phyloP scores from a whole-genome alignment of 2,113 vertebrate species.

The Pterocles burchelli region DNA sequence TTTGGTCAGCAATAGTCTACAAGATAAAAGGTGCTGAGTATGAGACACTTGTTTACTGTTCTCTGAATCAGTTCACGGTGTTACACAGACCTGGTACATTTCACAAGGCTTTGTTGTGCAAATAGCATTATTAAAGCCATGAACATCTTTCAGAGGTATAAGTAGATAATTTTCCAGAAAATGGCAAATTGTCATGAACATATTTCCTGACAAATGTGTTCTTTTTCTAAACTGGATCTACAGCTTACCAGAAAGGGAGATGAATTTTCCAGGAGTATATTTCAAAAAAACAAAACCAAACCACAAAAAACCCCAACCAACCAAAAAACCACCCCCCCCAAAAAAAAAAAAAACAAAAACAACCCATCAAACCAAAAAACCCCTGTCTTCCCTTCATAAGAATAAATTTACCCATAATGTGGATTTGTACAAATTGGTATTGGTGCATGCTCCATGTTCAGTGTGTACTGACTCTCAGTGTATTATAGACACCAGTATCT shows the following conservation, averaged over 20 bases:
- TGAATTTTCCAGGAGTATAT: not conserved
- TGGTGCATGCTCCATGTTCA: not conserved
- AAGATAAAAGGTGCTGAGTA: not conserved
- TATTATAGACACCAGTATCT: not conserved
- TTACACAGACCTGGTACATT: not conserved
- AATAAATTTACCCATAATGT: not conserved
- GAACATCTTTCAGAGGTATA: not conserved
- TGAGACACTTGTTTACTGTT: not conserved
- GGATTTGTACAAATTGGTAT: not conserved
- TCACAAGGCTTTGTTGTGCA: not conserved
- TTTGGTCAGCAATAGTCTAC: not conserved
- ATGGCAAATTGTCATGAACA: not conserved
- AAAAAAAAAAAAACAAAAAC: no score
- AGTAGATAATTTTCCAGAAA: not conserved
- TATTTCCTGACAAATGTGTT: not conserved
- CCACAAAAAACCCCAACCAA: no score
- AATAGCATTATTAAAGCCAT: not conserved
- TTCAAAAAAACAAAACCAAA: not conserved
- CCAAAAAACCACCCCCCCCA: no score
- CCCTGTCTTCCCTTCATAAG: not conserved
- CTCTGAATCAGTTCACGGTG: not conserved
- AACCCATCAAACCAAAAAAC: not conserved
- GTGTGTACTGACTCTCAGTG: not conserved
- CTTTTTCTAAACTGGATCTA: not conserved
- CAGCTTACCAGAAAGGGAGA: not conserved